Conservation (phyloP, 1,140 invertebrate species). For the Druon quercuslanigerum region DNA sequence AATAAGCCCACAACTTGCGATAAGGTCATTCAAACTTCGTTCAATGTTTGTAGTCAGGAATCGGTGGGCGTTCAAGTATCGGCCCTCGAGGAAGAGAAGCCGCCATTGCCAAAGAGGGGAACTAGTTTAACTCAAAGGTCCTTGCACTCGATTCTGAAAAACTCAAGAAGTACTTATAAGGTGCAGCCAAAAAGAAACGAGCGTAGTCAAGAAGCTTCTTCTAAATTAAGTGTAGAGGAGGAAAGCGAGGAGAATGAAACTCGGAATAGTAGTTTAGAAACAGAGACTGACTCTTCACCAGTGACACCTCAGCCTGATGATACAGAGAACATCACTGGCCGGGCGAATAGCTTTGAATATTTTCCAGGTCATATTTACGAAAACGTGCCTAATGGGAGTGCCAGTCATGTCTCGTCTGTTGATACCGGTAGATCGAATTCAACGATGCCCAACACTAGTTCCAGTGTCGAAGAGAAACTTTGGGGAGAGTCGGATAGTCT, state of each 20-base stretch:
- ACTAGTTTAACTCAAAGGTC: slow-evolving; percentile 57
- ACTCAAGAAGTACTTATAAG: slow-evolving; percentile 63
- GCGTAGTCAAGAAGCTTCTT: background rate
- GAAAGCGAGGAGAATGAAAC: slow-evolving; percentile 35
- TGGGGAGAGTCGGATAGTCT: slow-evolving; percentile 72
- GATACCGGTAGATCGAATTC: slow-evolving; percentile 67
- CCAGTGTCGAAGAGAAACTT: slow-evolving; percentile 72
- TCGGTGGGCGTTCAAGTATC: slow-evolving; percentile 71
- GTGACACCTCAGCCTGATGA: slow-evolving; percentile 61
- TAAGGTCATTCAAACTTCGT: slow-evolving; percentile 70
- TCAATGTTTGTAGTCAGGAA: slow-evolving; percentile 51
- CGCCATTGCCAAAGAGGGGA: slow-evolving; percentile 60
- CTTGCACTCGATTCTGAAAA: slow-evolving; percentile 63
- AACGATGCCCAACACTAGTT: slow-evolving; percentile 72
- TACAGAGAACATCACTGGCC: slow-evolving; percentile 63
- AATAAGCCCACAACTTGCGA: slow-evolving; percentile 70
- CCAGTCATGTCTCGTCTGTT: slow-evolving; percentile 61
- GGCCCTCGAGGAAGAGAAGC: slow-evolving; percentile 62
- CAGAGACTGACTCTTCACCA: slow-evolving; percentile 50
- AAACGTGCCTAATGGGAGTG: slow-evolving; percentile 62
- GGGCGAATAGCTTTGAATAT: slow-evolving; percentile 76
- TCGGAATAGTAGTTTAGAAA: slow-evolving; percentile 52
- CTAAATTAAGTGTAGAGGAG: slow-evolving; percentile 24
- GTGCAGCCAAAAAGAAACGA: slow-evolving; percentile 42
- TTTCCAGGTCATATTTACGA: slow-evolving; percentile 74